Percentiles rank a stretch among this genome's conserved stretches.
Evolutionary conservation across 2,888 invertebrate genomes (phyloP).

Genomic region (Xanthostigma xanthostigma): DNA sequence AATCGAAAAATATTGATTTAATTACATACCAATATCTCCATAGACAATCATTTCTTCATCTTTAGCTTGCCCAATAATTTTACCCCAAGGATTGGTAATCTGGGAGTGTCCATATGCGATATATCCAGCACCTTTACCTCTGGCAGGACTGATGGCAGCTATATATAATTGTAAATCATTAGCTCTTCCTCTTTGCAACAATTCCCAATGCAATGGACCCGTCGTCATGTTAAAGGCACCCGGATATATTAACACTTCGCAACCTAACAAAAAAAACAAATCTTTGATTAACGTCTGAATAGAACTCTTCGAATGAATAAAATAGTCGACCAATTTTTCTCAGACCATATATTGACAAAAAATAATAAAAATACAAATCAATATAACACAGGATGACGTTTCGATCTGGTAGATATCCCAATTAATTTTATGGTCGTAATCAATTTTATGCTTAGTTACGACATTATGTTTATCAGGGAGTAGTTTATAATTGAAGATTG

Average conservation of each 20-base stretch:
- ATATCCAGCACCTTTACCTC: constrained; percentile 55
- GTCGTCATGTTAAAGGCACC: constrained; percentile 95
- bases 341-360: too few species aligned
- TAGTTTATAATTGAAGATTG: too few species aligned
- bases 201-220: constrained; percentile 86
- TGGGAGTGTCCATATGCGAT: constrained; percentile 82
- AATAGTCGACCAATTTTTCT: too few species aligned
- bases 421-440: too few species aligned
- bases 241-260: constrained; percentile 78
- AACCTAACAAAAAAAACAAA: constrained; percentile 41
- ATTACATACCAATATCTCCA: constrained; percentile 54
- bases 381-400: too few species aligned
- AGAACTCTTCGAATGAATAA: too few species aligned
- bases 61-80: constrained; percentile 52
- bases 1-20: background rate
- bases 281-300: too few species aligned
- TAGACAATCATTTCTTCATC: constrained; percentile 55
- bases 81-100: constrained; percentile 73
- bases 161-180: constrained; percentile 83
- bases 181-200: constrained; percentile 67
- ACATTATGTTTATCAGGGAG: too few species aligned
- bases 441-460: too few species aligned
- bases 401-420: too few species aligned
- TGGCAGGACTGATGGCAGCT: constrained; percentile 70
- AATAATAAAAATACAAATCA: too few species aligned